These are phyloP conservation scores for Microcebus murinus DNA, from an alignment of 2,113 vertebrate species.

Conservation along the genomic window DNA sequence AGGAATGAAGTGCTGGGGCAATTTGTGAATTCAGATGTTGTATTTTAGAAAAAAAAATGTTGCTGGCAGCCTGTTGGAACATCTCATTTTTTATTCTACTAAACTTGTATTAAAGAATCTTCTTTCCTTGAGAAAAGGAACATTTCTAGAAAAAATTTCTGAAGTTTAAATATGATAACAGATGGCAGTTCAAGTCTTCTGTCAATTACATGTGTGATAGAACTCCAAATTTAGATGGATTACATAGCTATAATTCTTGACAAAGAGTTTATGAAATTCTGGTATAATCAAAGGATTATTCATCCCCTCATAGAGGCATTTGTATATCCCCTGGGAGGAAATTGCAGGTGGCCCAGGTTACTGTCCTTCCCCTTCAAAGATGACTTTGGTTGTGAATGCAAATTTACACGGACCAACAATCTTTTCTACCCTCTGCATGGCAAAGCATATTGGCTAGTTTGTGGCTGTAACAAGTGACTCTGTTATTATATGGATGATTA, in stretches of 20 bases:
- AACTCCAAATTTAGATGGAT: constrained; percentile 66
- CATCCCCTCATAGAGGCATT: background rate
- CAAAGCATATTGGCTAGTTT: background rate
- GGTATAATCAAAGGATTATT: background rate
- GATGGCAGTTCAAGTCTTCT: constrained; percentile 71
- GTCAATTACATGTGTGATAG: constrained; percentile 64
- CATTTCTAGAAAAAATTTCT: constrained; percentile 63
- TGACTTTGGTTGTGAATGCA: background rate
- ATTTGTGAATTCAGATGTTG: constrained; percentile 50
- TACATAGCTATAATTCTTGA: constrained; percentile 54
- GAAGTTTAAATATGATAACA: constrained; percentile 65
- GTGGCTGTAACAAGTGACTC: background rate
- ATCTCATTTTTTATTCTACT: constrained; percentile 54
- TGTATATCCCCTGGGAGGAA: background rate
- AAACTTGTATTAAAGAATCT: constrained; percentile 28
- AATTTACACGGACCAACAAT: background rate
- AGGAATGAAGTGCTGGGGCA: constrained; percentile 34
- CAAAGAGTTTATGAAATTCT: constrained; percentile 15
- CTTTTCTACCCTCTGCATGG: background rate
- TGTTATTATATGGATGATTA: background rate
- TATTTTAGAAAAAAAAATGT: constrained; percentile 22
- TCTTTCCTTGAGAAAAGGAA: constrained; percentile 57
- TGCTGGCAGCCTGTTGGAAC: constrained; percentile 21
- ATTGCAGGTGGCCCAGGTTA: background rate
- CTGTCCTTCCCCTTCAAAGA: background rate